phyloP scores from a whole-genome alignment of 1,140 invertebrate genomes.

The Drosophila yakuba region DNA sequence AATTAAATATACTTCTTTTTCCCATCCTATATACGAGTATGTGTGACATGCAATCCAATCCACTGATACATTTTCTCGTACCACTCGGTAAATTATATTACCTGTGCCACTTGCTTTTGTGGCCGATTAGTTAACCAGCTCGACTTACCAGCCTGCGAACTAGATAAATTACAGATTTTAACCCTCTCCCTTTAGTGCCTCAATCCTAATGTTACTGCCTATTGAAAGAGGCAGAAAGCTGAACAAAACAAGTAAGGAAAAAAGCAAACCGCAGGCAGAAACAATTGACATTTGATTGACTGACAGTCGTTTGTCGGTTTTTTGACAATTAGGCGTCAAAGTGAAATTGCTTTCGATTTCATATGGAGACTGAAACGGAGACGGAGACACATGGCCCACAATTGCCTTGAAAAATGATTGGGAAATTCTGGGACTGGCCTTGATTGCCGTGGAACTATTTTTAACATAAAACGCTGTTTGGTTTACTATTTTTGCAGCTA shows the following conservation, averaged over 20 bases:
- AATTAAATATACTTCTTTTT: not conserved
- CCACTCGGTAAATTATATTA: not conserved
- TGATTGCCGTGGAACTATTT: constrained; percentile 41
- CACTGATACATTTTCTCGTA: not conserved
- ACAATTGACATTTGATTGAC: constrained; percentile 75
- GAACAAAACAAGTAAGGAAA: constrained; percentile 5
- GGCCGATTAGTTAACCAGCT: constrained; percentile 62
- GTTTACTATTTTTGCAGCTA: constrained; percentile 51
- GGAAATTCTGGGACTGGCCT: constrained; percentile 51
- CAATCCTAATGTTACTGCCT: constrained; percentile 11
- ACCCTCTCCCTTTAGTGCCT: constrained; percentile 1
- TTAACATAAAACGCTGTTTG: constrained; percentile 37
- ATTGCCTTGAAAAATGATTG: constrained; percentile 69
- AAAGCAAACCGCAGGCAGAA: constrained; percentile 44
- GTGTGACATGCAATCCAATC: not conserved
- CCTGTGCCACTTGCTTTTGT: constrained; percentile 33
- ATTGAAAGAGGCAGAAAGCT: constrained; percentile 1
- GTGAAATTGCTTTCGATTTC: constrained; percentile 79
- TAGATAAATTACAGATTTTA: constrained; percentile 7
- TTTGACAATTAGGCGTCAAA: constrained; percentile 76
- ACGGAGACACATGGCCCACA: constrained; percentile 38
- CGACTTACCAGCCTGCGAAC: constrained; percentile 36
- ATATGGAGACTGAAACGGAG: constrained; percentile 23
- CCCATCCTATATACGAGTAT: no score
- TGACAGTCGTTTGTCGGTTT: constrained; percentile 75